A percentile compares a stretch with the other conserved stretches of the same genome.
These are phyloP conservation scores for Brenthis daphne DNA, from an alignment of 2,888 invertebrate genomes.

Conservation along the genomic window DNA sequence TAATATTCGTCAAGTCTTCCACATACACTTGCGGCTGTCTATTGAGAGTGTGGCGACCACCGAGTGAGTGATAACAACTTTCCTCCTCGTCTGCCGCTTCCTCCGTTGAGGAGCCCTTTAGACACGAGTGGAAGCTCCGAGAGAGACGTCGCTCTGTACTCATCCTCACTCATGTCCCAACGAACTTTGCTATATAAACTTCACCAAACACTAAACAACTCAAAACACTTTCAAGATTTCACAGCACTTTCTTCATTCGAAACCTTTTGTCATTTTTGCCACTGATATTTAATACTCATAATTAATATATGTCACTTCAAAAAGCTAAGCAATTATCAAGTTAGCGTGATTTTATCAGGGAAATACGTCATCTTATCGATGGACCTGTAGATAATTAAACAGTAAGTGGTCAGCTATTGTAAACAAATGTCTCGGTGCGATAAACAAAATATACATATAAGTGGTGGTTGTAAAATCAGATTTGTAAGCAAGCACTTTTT, in stretches of 20 bases:
- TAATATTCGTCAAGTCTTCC: slow-evolving; percentile 72
- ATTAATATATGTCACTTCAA: slow-evolving; percentile 10
- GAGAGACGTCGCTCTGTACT: slow-evolving; percentile 83
- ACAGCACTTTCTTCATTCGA: slow-evolving; percentile 22
- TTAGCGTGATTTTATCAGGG: slow-evolving; percentile 2
- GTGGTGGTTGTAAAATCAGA: slow-evolving; percentile 41
- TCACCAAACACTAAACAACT: slow-evolving; percentile 41
- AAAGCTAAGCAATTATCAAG: background rate
- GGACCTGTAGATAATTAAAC: too few relatives aligned
- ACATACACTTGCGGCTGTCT: slow-evolving; percentile 73
- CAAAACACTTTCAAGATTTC: slow-evolving; percentile 17
- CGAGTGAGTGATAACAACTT: slow-evolving; percentile 75
- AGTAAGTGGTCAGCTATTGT: slow-evolving; percentile 20
- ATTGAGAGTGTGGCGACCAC: slow-evolving; percentile 70
- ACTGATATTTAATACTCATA: slow-evolving; percentile 24
- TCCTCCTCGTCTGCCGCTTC: slow-evolving; percentile 77
- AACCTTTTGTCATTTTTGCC: slow-evolving; percentile 5
- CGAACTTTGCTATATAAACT: slow-evolving; percentile 45
- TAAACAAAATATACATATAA: slow-evolving; percentile 11
- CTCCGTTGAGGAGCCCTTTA: slow-evolving; percentile 83
- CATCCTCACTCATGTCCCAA: slow-evolving; percentile 75
- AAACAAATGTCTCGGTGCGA: slow-evolving; percentile 16
- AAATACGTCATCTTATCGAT: background rate
- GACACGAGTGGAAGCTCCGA: slow-evolving; percentile 86
- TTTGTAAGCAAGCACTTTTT: slow-evolving; percentile 20